Evolutionary conservation across 2,113 vertebrate genomes (phyloP), one percentile per base, ranked within the genome.

Genomic region (Tachycineta bicolor): DNA sequence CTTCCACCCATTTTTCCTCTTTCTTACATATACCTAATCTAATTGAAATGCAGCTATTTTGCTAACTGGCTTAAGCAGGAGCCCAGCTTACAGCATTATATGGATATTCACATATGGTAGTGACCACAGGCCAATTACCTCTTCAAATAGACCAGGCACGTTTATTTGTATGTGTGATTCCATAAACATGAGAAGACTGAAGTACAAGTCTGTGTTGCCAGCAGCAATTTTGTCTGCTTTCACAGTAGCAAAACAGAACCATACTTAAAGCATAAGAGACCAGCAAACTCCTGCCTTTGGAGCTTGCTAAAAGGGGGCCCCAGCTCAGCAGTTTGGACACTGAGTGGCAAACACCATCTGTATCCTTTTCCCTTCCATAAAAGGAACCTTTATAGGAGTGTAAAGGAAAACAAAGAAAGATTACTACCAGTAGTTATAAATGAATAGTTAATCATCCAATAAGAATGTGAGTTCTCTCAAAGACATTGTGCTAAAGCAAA

Each of bases 311-410:
- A 90, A 96, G 41, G 91, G 91, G 93, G 76, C 86, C 96, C 89
- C 91, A 93, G 83, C 80, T 53, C 92, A 95, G 83, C 90, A 87
- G 93, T 86, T 96, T 88, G 88, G 93, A 92, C 41, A 33, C 67
- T 22, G 71, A 96, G 88, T 95, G 69, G 97, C 96, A 97, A 97
- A 96, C 96, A 97, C 97, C 95, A 97, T 97, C 97, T 97, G 96
- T 96, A 97, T 97, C 97, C 97, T 97, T 97, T 97, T 97, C 95
- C 97, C 95, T 90, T 96, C 89, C 93, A 96, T 97, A 97, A 97
- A 97, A 96, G 95, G 97, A 97, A 95, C 92, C 92, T 97, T 97
- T 96, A 97, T 94, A 90, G 93, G 43, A 94, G 83, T 23, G 74
- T 79, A 96, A 96, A 97, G 89, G 89, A 96, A 97, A 97, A 96